Base-by-base conservation (phyloP, 1,140 invertebrate species). In the Aphaenogaster floridana region DNA sequence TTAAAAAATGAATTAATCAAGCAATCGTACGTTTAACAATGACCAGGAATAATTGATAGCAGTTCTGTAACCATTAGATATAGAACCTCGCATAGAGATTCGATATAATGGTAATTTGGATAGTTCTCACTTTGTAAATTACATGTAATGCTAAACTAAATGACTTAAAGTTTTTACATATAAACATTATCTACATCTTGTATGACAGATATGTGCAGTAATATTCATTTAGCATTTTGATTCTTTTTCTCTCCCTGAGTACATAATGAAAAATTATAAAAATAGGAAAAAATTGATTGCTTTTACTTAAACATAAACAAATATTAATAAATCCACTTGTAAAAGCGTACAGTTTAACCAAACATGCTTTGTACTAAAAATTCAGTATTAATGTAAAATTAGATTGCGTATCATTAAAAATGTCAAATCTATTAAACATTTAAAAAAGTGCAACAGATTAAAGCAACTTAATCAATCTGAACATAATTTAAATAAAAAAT, bases 301-400 rank as follows among this genome's bases (percentile, higher is more conserved):
- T 69, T 69, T 45, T 45, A 69, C 45, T 45, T 69, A 45, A 48
- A 8, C n/a, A 8, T 28, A 68, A 21, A n/a, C 8, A 0, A 50
- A 36, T 34, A 52, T 34, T 28, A 34, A 36, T 28, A 9, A 52
- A 57, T 39, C 17, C 6, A 59, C 21, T 57, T 21, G 1, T 59
- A 11, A 76, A 57, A 11, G 28, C 28, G 28, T 28, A 3, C n/a
- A 15, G 13, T 4, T 13, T n/a, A 34, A 63, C 0, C 13, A 42
- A 77, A 42, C 28, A 77, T 39, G 17, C 11, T 28, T 68, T n/a
- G 42, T 42, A 79, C 45, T 2, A 78, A 0, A 48, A 61, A 42
- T 17, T 52, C 13, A 50, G 7, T 64, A 39, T 54, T 42, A 68
- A 42, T n/a, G 17, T 66, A 21, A 79, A 64, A 79, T 36, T 50